Evolutionary conservation across 2,113 vertebrate genomes (phyloP).

Genomic region (Pipa parva): DNA sequence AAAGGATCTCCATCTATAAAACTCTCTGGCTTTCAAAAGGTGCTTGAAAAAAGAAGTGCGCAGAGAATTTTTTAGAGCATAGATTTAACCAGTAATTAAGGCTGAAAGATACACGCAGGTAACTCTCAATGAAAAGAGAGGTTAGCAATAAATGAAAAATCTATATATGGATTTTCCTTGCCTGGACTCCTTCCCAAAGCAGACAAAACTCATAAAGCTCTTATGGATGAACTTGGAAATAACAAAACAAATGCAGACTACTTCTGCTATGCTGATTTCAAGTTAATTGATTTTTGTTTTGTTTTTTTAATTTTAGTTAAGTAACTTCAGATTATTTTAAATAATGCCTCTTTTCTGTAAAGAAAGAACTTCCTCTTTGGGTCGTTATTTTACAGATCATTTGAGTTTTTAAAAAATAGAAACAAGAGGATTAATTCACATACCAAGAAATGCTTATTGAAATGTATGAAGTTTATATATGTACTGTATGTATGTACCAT

Average conservation of each 20-base stretch:
- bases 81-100: conserved; percentile 4
- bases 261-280: neutral
- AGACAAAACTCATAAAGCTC: conserved; percentile 29
- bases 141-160: conserved; percentile 22
- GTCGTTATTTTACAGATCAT: neutral
- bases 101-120: conserved; percentile 20
- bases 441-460: too few species aligned
- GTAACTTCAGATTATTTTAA: neutral
- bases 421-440: neutral
- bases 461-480: too few species aligned
- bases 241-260: conserved; percentile 16
- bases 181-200: conserved; percentile 3
- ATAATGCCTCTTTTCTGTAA: neutral
- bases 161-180: conserved; percentile 29
- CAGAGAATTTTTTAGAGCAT: neutral
- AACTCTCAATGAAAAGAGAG: conserved; percentile 10
- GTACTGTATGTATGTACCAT: too few species aligned
- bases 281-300: neutral
- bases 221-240: conserved; percentile 16
- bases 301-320: neutral
- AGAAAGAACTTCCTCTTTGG: neutral
- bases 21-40: neutral
- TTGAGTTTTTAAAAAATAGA: neutral
- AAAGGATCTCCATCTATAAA: too few species aligned
- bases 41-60: neutral